phyloP scores from a whole-genome alignment of 2,888 invertebrate species.

The Ariolimax columbianus region DNA sequence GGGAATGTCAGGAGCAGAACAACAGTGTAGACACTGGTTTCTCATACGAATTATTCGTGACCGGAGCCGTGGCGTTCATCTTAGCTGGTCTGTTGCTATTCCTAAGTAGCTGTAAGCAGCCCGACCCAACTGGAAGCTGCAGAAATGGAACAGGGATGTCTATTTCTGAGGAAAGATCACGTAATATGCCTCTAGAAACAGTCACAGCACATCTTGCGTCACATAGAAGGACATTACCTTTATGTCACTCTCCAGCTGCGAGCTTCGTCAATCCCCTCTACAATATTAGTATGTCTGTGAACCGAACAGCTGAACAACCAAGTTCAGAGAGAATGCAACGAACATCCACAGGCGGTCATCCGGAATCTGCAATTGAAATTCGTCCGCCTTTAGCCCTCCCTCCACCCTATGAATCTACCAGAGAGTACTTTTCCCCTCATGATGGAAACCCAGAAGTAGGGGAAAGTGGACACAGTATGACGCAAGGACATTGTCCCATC shows the following conservation, averaged over 20 bases:
- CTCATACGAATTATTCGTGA: conserved; percentile 10
- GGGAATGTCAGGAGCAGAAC: neutral
- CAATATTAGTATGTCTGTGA: neutral
- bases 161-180: neutral
- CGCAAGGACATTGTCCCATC: neutral
- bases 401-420: conserved; percentile 4
- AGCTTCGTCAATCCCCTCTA: neutral
- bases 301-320: neutral
- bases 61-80: conserved; percentile 25
- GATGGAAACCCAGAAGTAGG: neutral
- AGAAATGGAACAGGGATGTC: neutral
- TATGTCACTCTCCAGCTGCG: neutral
- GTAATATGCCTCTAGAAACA: neutral
- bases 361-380: neutral
- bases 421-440: neutral
- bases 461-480: neutral
- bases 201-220: neutral
- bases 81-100: conserved; percentile 4
- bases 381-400: neutral
- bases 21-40: neutral
- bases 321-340: too few species aligned
- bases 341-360: neutral
- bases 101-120: neutral
- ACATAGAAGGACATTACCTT: neutral
- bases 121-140: too few species aligned